These are phyloP conservation scores for Bujurquina vittata DNA, from an alignment of 2,113 vertebrate species.

Conservation along the genomic window DNA sequence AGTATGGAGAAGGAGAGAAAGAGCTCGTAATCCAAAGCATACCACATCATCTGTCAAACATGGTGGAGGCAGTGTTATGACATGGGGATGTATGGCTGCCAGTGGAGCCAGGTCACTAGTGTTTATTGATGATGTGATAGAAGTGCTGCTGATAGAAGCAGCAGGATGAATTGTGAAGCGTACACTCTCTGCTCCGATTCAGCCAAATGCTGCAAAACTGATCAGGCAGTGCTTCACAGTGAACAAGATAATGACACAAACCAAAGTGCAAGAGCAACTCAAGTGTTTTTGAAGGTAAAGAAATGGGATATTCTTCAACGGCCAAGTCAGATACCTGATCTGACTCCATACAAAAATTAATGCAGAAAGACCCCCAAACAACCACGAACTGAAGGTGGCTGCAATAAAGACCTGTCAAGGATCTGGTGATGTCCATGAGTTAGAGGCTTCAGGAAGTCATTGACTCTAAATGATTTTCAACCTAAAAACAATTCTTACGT, in stretches of 20 bases:
- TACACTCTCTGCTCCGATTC: neutral
- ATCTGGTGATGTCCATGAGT: neutral
- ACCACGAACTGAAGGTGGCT: neutral
- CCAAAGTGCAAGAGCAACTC: neutral
- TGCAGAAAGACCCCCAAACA: neutral
- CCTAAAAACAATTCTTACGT: neutral
- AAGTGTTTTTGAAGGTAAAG: neutral
- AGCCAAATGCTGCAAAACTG: neutral
- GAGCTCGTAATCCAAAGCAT: neutral
- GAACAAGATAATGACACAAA: neutral
- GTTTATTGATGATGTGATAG: no score
- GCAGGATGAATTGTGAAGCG: neutral
- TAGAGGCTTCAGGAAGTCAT: neutral
- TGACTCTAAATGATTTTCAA: rapidly evolving
- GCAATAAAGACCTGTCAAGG: neutral
- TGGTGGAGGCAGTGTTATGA: neutral
- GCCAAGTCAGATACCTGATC: neutral
- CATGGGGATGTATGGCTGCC: neutral
- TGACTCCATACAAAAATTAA: neutral
- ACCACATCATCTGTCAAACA: neutral
- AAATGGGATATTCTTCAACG: no score
- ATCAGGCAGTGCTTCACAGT: neutral
- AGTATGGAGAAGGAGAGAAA: neutral
- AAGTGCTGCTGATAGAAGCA: neutral
- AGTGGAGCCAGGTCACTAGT: no score